A percentile compares a stretch with the other conserved stretches of the same genome.
phyloP scores from a whole-genome alignment of 2,888 invertebrate species.

The Drosophila histrio region DNA sequence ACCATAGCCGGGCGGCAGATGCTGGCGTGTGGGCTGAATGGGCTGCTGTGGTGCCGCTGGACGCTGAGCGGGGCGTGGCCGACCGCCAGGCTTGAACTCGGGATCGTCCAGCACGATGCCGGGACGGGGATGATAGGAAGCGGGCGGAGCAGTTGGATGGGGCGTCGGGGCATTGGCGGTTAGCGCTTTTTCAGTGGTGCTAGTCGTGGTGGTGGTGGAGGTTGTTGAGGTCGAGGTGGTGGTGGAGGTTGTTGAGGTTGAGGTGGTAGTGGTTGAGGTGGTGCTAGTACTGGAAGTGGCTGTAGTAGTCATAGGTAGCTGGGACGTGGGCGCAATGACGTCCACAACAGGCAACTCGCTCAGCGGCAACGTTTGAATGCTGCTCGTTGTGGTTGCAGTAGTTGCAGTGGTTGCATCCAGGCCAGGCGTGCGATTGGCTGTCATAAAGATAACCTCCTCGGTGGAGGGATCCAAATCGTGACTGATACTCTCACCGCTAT shows the following conservation, averaged over 20 bases:
- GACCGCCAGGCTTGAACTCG: constrained; percentile 89
- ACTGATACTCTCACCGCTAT: constrained; percentile 51
- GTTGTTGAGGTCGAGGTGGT: constrained; percentile 58
- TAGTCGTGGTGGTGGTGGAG: constrained; percentile 59
- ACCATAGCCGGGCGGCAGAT: constrained; percentile 86
- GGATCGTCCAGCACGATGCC: constrained; percentile 94
- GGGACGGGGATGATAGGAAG: constrained; percentile 90
- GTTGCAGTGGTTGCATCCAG: constrained; percentile 58
- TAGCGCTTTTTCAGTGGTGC: constrained; percentile 57
- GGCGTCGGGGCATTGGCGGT: constrained; percentile 49
- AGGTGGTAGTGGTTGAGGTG: constrained; percentile 50
- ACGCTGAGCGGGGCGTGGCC: constrained; percentile 74
- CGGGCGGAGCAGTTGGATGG: constrained; percentile 54
- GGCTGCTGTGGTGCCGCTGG: constrained; percentile 78
- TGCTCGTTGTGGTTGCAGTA: constrained; percentile 24
- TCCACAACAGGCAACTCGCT: constrained; percentile 33
- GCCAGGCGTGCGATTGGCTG: constrained; percentile 81
- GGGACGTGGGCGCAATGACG: constrained; percentile 47
- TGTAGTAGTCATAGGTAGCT: constrained; percentile 52
- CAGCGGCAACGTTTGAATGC: constrained; percentile 52
- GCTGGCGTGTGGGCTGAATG: constrained; percentile 84
- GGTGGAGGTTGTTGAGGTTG: constrained; percentile 49
- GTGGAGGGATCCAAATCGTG: constrained; percentile 77
- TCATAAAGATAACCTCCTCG: constrained; percentile 82
- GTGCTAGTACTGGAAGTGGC: constrained; percentile 49